phyloP scores from a whole-genome alignment of 2,888 invertebrate genomes.

The Trimorus sp. region DNA sequence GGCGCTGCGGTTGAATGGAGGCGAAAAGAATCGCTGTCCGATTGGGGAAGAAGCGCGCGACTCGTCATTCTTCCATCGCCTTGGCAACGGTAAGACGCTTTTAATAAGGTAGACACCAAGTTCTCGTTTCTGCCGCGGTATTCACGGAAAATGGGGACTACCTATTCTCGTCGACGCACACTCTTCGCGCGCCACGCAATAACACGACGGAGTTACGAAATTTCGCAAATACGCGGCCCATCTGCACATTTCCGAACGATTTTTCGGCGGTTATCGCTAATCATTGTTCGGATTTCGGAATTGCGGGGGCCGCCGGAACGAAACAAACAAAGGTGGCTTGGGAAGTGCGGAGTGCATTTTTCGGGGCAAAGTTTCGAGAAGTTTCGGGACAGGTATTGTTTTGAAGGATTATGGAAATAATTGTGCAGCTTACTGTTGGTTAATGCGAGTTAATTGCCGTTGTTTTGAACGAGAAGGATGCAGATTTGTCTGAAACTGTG shows the following conservation, averaged over 20 bases:
- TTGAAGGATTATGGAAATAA: no score
- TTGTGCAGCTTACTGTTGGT: no score
- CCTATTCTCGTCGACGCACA: slow-evolving; percentile 65
- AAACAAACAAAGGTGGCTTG: no score
- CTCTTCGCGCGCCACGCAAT: slow-evolving; percentile 54
- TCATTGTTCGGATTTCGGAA: no score
- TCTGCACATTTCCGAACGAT: slow-evolving; percentile 51
- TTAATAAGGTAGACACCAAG: slow-evolving; percentile 72
- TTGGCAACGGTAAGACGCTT: slow-evolving; percentile 77
- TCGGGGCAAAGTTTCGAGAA: no score
- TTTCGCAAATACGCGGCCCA: slow-evolving; percentile 46
- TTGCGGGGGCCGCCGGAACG: no score
- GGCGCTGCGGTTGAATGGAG: slow-evolving; percentile 59
- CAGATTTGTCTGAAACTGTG: no score
- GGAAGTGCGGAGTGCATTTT: no score
- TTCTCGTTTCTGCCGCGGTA: slow-evolving; percentile 68
- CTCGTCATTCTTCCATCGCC: slow-evolving; percentile 68
- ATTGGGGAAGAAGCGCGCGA: slow-evolving; percentile 63
- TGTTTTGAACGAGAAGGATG: no score
- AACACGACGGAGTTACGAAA: slow-evolving; percentile 58
- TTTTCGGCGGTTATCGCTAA: neutral
- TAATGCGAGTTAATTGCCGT: no score
- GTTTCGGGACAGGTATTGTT: no score
- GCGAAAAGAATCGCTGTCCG: slow-evolving; percentile 66
- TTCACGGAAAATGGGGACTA: slow-evolving; percentile 69